Evolutionary conservation across 2,113 vertebrate genomes (phyloP).

Genomic region (Mus musculus): GRCm39 chr12:20714001-20714500

Average conservation of each 20-base stretch:
- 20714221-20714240: not conserved
- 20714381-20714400: rapidly evolving
- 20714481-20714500: slow-evolving; percentile 73
- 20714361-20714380: not conserved
- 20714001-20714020: too few relatives aligned
- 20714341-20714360: not conserved
- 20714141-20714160: not conserved
- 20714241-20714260: not conserved
- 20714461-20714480: not conserved
- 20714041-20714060: rapidly evolving
- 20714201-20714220: not conserved
- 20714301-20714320: not conserved
- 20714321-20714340: not conserved
- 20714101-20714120: rapidly evolving
- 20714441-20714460: not conserved
- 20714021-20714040: too few relatives aligned
- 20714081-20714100: rapidly evolving
- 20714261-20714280: not conserved
- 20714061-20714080: rapidly evolving
- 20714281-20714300: not conserved
- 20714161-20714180: not conserved
- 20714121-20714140: rapidly evolving
- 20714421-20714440: not conserved
- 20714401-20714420: not conserved
- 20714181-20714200: not conserved